Base-by-base conservation (phyloP, 2,888 invertebrate species). In the Apotomis capreana region DNA sequence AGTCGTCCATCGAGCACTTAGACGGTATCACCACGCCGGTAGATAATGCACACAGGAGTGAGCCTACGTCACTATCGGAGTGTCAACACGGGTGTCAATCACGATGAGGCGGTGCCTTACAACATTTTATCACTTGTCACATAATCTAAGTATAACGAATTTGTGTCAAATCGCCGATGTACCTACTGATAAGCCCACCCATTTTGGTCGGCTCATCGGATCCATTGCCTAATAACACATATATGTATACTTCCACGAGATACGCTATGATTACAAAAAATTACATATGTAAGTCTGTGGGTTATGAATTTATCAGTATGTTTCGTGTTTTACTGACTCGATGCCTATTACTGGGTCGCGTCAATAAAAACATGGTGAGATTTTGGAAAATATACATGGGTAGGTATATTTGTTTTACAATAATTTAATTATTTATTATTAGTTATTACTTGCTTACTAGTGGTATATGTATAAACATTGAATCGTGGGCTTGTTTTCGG, bases 71-170 rank as follows among this genome's bases (percentile, higher is more conserved):
- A 86, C 83, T 93, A 93, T 91, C 91, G 79, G 77, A 80, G 83
- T 85, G 88, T 86, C 91, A 91, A 92, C 89, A 91, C 84, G 81
- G 79, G 84, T 91, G 92, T 92, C 92, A 92, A 91, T 93, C 92
- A 92, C 86, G 79, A 82, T 87, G 81, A 87, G 88, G 92, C 92
- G 92, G 92, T 88, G 81, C 91, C 88, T 92, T 89, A 89, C 89
- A 92, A 89, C 88, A 86, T 88, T 86, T 90, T 93, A 93, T 93
- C 92, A 84, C 84, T 88, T 90, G 90, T 89, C 91, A 89, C 87
- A 89, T 88, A 92, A 91, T 90, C 92, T 91, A 88, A 88, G 87
- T 90, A 89, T 90, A 91, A 91, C 91, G 89, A 91, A 90, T 92
- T 92, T 91, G 89, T 90, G 89, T 92, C 91, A 91, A 90, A 90